Base-by-base conservation (phyloP, 2,888 invertebrate genomes). In the Apeira syringaria region DNA sequence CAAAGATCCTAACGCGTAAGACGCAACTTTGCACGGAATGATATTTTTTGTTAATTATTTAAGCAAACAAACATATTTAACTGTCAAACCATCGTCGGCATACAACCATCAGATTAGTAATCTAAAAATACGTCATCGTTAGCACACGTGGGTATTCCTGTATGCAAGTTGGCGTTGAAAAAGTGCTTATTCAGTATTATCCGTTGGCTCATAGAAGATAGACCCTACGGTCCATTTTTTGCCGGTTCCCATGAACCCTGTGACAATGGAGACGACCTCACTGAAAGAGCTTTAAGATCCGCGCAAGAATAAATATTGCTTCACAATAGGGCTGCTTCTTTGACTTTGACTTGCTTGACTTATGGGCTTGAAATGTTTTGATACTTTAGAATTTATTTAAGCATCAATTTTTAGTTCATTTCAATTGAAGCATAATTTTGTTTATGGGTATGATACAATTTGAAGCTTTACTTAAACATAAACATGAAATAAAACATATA, bases 241-340 rank as follows among this genome's bases (percentile, higher is more conserved):
- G 86, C 78, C 51, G 60, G 80, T 89, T 88, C 88, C 88, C 88
- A 88, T 88, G 88, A 88, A 88, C 89, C 83, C 80, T 71, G 70
- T 40, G 78, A 89, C 88, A 88, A 89, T 78, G 67, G 82, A 53
- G 56, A 30, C 86, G 86, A 87, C 87, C 89, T 85, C 77, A 70
- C 80, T 78, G 80, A 83, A 85, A 84, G 85, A 79, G 74, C 68
- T 49, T 53, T 62, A 68, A 79, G 82, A 88, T 84, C 85, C 77
- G 80, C 79, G 80, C 86, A 85, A 86, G 88, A 87, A 89, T 88
- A 89, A 88, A 88, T 88, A 89, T 86, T 80, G 67, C 64, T 63
- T 69, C 77, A 88, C 89, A 88, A 89, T 88, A 73, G 88, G 80
- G 80, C 80, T 70, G 82, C 80, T 83, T 82, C 88, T 85, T 85